Evolutionary conservation across 2,888 invertebrate genomes (phyloP), one percentile per base, ranked within the genome.

Genomic region (Linnaemya tessellans): DNA sequence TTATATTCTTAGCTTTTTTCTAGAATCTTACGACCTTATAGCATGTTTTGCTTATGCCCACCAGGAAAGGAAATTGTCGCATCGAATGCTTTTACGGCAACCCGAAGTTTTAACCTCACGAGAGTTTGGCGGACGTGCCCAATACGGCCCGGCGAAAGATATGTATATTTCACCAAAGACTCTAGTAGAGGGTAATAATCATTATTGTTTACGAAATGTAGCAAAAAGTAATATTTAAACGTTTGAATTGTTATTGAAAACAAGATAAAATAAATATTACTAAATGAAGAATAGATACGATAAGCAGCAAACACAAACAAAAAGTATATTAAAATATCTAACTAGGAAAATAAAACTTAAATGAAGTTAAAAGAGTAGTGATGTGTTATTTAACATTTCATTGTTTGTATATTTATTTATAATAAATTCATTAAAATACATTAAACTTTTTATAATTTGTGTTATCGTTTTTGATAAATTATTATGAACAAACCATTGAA

Each of bases 191-290:
- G 95, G 95, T 25, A 94, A 94, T 75, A 98, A 99, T 93, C 90
- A 92, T 70, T 94, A 96, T 67, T 99, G 99, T 94, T 97, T 97
- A 91, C 93, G 92, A 60, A 94, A 95, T 84, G 94, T 97, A 84
- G 98, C 98, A 0, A 97, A 97, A 93, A 95, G 96, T 87, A 94
- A 96, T 89, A 93, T 97, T 30, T 92, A 94, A 88, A 95, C 95
- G 74, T 99, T 94, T 92, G 97, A 98, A 93, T 93, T 94, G 83
- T 99, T 96, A 94, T 93, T 98, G 67, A 98, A 97, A 94, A 95
- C 96, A 41, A 91, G 96, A 86, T 98, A 94, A 88, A 56, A 41
- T 38, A 84, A 54, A 54, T 54, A n/a, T n/a, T n/a, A n/a, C n/a
- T n/a, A n/a, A n/a, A n/a, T n/a, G n/a, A n/a, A n/a, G n/a, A n/a